phyloP scores from a whole-genome alignment of 2,797 vertebrate species.

The Siniperca obscura region DNA sequence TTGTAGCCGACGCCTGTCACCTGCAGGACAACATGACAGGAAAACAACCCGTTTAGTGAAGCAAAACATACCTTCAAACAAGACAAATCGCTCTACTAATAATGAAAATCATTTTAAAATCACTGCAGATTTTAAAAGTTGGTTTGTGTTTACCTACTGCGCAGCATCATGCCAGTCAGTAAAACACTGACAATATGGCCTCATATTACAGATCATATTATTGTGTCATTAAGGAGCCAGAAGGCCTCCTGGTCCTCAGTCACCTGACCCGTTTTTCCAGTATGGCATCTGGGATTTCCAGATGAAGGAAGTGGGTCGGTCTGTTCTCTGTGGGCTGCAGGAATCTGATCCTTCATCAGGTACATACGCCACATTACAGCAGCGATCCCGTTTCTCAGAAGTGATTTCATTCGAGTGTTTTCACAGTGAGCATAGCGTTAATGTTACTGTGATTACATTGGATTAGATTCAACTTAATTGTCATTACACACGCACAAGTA shows the following conservation, averaged over 20 bases:
- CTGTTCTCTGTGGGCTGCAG: slow-evolving; percentile 2
- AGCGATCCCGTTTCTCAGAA: background rate
- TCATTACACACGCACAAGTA: too few species aligned
- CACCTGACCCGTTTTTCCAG: slow-evolving; percentile 30
- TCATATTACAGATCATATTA: background rate
- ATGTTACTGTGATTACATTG: too few species aligned
- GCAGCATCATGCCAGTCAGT: background rate
- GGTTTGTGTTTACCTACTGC: too few species aligned
- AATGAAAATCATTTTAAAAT: background rate
- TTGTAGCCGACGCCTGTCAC: slow-evolving; percentile 98
- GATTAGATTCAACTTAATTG: too few species aligned
- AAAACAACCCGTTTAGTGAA: background rate
- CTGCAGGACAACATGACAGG: slow-evolving; percentile 71
- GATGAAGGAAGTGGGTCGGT: slow-evolving; percentile 12
- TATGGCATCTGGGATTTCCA: background rate
- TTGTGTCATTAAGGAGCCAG: background rate
- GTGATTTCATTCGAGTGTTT: background rate
- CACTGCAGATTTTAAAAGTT: too few species aligned
- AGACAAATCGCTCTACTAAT: background rate
- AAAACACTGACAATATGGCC: too few species aligned
- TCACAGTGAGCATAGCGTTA: too few species aligned
- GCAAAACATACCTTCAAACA: background rate
- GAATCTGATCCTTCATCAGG: background rate
- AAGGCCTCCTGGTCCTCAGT: slow-evolving; percentile 9
- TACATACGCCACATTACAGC: background rate